These are phyloP conservation scores for Orgyia antiqua DNA, from an alignment of 2,888 invertebrate genomes.

Conservation along the genomic window DNA sequence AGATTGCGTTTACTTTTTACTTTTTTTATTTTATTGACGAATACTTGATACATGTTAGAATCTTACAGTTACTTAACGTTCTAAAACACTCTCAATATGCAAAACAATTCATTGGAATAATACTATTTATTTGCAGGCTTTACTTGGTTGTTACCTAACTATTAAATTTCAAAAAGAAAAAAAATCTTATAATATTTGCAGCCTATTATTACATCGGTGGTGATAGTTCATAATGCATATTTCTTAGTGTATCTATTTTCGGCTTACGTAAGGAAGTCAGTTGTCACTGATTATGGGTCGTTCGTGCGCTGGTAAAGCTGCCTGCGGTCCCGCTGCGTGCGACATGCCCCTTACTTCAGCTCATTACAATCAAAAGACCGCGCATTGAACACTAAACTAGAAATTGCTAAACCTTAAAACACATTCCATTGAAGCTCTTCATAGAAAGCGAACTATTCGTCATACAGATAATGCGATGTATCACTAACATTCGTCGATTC, in stretches of 20 bases:
- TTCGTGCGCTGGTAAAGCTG: constrained; percentile 34
- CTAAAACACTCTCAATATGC: too few species aligned
- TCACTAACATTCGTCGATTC: constrained; percentile 4
- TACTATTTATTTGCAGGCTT: too few species aligned
- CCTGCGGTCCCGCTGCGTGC: constrained; percentile 34
- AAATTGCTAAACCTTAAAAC: constrained; percentile 7
- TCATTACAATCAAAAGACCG: constrained; percentile 18
- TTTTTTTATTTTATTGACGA: too few species aligned
- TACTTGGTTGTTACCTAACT: too few species aligned
- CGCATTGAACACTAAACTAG: constrained; percentile 1
- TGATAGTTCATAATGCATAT: not conserved
- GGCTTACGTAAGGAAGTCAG: constrained; percentile 35
- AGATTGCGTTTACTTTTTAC: too few species aligned
- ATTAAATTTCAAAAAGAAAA: too few species aligned
- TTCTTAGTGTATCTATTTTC: constrained; percentile 28
- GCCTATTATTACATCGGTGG: too few species aligned
- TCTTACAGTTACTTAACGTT: too few species aligned
- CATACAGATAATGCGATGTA: constrained; percentile 11
- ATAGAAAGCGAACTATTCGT: not conserved
- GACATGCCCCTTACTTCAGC: constrained; percentile 29
- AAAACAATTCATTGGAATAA: too few species aligned
- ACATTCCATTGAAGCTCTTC: constrained; percentile 14
- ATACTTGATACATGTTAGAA: too few species aligned
- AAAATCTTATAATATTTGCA: too few species aligned
- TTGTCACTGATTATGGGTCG: constrained; percentile 46